These are phyloP conservation scores for Drosophila melanica DNA, from an alignment of 1,140 invertebrate species.

Conservation along the genomic window DNA sequence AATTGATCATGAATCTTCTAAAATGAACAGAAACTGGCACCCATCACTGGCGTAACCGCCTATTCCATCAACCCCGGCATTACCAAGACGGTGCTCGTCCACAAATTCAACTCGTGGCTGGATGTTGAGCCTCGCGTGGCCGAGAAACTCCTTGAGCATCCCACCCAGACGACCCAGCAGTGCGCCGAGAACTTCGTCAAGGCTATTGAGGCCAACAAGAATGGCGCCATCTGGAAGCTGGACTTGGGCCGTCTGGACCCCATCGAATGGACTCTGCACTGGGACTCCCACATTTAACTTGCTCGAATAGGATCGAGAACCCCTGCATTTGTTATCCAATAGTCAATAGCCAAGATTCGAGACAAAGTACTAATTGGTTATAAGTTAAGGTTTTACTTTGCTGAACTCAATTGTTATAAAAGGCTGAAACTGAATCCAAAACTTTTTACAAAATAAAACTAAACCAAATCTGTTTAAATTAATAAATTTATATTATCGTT, in stretches of 20 bases:
- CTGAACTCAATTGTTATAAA: conserved; percentile 1
- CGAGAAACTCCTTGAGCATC: conserved; percentile 58
- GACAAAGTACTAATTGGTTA: not conserved
- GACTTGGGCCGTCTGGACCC: conserved; percentile 61
- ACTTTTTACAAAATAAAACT: too few relatives aligned
- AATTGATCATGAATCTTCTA: not conserved
- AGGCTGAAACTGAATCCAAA: not conserved
- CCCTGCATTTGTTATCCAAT: not conserved
- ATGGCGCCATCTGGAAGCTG: conserved; percentile 75
- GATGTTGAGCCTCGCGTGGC: conserved; percentile 67
- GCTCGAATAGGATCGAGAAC: not conserved
- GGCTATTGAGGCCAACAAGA: conserved; percentile 73
- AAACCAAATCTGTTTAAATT: too few relatives aligned
- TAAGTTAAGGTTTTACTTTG: conserved; percentile 10
- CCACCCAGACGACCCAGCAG: conserved; percentile 52
- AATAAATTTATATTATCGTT: too few relatives aligned
- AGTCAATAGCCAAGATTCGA: not conserved
- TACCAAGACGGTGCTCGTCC: conserved; percentile 61
- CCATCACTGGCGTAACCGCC: conserved; percentile 64
- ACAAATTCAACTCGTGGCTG: conserved; percentile 76
- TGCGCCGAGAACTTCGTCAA: conserved; percentile 75
- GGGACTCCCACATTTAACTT: conserved; percentile 69
- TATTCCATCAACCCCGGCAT: conserved; percentile 74
- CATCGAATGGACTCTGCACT: conserved; percentile 66
- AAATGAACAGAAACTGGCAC: conserved; percentile 48